Evolutionary conservation across 92 coral and sea anemone species (phyloP), one percentile per base, ranked within the genome.

Genomic region (Epizoanthus stellaris): DNA sequence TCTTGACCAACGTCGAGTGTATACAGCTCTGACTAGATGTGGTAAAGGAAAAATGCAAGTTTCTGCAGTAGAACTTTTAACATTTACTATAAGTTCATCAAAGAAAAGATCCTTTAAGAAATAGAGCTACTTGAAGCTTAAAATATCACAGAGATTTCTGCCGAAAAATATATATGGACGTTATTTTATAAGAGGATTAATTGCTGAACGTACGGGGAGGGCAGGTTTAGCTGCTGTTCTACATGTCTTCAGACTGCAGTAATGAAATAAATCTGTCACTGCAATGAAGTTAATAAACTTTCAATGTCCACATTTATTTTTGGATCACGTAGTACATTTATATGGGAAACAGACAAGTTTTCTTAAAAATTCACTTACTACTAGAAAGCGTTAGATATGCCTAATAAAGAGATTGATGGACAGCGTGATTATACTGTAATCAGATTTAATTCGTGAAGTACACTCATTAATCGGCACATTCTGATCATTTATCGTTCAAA

Each of bases 401-500:
- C 25, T 20, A 13, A 38, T 58, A 19, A 76, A 59, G 57, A 1
- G 36, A 52, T 16, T 60, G 82, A 76, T 17, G 69, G 82, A 49
- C 58, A 12, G 73, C 15, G 52, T 68, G 52, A 68, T 68, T 16
- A 68, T 4, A 13, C 38, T 68, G 73, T 68, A 68, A 68, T 68
- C 49, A 68, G 73, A 68, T 52, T 68, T 38, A 38, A 14, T 25
- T 66, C 7, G 16, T 23, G 40, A 25, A 66, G 70, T 30, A 30
- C 70, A 30, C 17, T 66, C 39, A 25, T 34, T 66, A 15, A 68
- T 68, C 73, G 56, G 30, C 13, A 4, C 14, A 38, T 38, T 38
- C 70, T 66, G 70, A 66, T 66, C 73, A 12, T 68, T 68, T 68
- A 68, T 68, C 52, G 49, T 34, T 34, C 20, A 38, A 68, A 68